These are phyloP conservation scores for Cydia amplana DNA, from an alignment of 1,140 invertebrate genomes.

Conservation along the genomic window DNA sequence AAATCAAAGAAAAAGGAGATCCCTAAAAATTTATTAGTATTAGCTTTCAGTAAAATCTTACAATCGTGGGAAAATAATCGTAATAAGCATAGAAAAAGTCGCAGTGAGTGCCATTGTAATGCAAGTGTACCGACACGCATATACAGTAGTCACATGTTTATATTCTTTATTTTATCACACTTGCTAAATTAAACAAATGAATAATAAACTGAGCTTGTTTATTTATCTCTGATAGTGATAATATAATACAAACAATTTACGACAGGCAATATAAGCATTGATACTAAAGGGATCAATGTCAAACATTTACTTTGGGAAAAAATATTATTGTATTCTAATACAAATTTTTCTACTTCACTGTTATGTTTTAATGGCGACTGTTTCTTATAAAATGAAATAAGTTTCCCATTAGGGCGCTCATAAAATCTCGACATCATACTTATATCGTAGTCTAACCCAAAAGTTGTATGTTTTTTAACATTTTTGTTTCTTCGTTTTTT, in stretches of 20 bases:
- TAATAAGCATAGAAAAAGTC: not conserved
- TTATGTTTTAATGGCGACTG: not conserved
- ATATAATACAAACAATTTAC: not conserved
- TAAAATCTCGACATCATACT: slow-evolving; percentile 11
- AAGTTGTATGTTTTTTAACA: not conserved
- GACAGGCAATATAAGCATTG: not conserved
- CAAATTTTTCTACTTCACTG: not conserved
- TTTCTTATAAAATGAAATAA: not conserved
- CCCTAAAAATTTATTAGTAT: not conserved
- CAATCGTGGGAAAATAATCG: not conserved
- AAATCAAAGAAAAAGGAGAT: not conserved
- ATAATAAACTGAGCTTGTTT: not conserved
- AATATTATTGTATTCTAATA: not conserved
- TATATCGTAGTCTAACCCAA: not conserved
- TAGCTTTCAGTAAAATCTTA: slow-evolving; percentile 2
- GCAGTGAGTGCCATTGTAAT: not conserved
- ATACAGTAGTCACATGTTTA: not conserved
- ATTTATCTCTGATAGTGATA: not conserved
- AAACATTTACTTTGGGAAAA: not conserved
- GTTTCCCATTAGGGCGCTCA: not conserved
- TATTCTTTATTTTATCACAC: not conserved
- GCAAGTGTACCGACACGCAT: not conserved
- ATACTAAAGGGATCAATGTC: not conserved
- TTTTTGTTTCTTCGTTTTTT: slow-evolving; percentile 13
- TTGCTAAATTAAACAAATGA: not conserved